Base-by-base conservation (phyloP, 37 sponge, comb jelly and placozoan species). In the Aplysina aerophoba region DNA sequence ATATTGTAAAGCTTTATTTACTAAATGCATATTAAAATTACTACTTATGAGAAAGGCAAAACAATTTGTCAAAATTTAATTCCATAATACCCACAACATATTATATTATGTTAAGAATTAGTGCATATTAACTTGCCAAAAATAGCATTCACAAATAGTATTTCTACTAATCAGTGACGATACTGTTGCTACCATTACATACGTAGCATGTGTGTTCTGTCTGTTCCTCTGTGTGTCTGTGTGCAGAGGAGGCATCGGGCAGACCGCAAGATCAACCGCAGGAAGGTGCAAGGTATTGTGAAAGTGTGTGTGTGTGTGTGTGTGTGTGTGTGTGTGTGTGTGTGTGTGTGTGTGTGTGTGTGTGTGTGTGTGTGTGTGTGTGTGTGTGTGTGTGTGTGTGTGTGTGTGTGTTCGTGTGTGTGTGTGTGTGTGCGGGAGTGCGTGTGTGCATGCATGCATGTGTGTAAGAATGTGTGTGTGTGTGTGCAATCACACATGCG, bases 191-290 rank as follows among this genome's bases (percentile, higher is more conserved):
- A 28, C 40, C 11, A 79, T 34, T 21, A 11, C 31, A 79, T 55
- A n/a, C n/a, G n/a, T n/a, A n/a, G n/a, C 5, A 3, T 27, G 24
- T 28, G 27, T 63, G 24, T n/a, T 73, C 5, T 50, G 20, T 77
- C 53, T 77, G 53, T 15, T 41, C 13, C 12, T 73, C 0, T 55
- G 27, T 81, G 15, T 30, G 63, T 81, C 60, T 56, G 22, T 44
- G 25, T 79, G 41, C 58, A 93, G 94, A 88, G 86, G 50, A 35
- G 94, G 17, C 79, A 79, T 60, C 74, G 60, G 6, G 94, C 91
- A 28, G 91, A 93, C 33, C 85, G 88, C 15, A 77, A 84, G 39
- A 84, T 92, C 60, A 92, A 92, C 81, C 41, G 57, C 0, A 85
- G 87, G 67, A 73, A 39, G 72, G 81, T 89, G 2, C 1, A 81